Conservation (phyloP, 2,113 vertebrate species). For the Daubentonia madagascariensis region DNA sequence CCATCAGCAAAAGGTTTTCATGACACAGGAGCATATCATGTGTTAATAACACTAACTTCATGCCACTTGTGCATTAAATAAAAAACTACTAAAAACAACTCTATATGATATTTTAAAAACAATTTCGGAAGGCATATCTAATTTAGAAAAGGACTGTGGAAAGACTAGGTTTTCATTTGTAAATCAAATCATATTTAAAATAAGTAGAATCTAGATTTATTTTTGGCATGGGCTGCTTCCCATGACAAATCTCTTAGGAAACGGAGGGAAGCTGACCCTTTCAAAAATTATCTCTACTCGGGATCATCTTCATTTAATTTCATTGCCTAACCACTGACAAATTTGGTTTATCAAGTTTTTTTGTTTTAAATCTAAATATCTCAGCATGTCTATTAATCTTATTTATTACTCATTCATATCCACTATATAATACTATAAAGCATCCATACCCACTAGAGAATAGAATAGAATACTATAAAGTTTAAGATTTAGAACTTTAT, state of each 20-base stretch:
- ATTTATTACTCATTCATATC: neutral
- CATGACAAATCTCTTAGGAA: neutral
- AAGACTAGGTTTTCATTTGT: neutral
- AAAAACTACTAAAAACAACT: neutral
- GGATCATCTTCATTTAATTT: neutral
- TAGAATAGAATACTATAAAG: neutral
- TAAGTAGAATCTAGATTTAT: neutral
- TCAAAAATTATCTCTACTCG: neutral
- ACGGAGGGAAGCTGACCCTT: neutral
- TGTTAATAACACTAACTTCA: neutral
- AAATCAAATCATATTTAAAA: constrained; percentile 10
- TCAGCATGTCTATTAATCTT: neutral
- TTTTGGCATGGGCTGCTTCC: neutral
- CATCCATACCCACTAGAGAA: neutral
- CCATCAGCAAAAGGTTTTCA: neutral
- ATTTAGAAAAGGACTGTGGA: neutral
- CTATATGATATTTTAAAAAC: neutral
- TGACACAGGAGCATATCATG: neutral
- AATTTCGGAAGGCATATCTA: neutral
- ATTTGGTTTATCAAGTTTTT: neutral
- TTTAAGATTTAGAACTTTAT: neutral
- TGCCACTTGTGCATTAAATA: neutral
- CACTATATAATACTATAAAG: neutral
- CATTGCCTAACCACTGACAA: neutral
- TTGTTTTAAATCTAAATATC: neutral